A percentile compares a stretch with the other conserved stretches of the same genome.
Conservation (phyloP, 2,797 vertebrate genomes). For the Vultur gryphus region DNA sequence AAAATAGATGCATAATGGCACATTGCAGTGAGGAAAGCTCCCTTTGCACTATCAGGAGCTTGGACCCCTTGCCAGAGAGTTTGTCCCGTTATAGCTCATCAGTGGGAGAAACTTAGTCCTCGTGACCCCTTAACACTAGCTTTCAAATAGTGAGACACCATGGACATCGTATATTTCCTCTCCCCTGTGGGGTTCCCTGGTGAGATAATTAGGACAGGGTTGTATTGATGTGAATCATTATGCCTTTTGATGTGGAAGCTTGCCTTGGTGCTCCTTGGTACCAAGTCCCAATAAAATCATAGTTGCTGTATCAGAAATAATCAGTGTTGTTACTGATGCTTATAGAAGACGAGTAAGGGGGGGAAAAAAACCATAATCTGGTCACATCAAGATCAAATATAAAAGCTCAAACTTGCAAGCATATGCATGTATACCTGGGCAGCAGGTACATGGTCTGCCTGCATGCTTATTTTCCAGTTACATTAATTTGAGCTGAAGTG, state of each 20-base stretch:
- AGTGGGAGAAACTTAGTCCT: neutral
- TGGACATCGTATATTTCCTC: fast-evolving
- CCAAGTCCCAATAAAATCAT: neutral
- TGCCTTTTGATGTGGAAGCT: neutral
- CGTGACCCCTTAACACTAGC: neutral
- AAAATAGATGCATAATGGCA: neutral
- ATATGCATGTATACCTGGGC: neutral
- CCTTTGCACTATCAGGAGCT: neutral
- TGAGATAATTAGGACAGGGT: neutral
- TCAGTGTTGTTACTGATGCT: neutral
- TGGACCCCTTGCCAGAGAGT: neutral
- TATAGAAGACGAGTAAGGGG: neutral
- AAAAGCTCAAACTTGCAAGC: neutral
- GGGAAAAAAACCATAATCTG: neutral
- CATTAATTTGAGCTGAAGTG: neutral
- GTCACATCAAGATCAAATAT: neutral
- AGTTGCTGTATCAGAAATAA: neutral
- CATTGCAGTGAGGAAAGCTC: neutral
- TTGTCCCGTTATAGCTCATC: neutral
- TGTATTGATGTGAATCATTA: neutral
- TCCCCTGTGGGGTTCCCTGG: neutral
- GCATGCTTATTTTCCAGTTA: neutral
- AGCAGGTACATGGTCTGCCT: neutral
- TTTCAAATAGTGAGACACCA: neutral
- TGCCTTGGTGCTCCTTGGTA: neutral